Evolutionary conservation across 2,797 vertebrate genomes (phyloP), one percentile per base, ranked within the genome.

Genomic region (Ctenochaetus hawaiiensis): DNA sequence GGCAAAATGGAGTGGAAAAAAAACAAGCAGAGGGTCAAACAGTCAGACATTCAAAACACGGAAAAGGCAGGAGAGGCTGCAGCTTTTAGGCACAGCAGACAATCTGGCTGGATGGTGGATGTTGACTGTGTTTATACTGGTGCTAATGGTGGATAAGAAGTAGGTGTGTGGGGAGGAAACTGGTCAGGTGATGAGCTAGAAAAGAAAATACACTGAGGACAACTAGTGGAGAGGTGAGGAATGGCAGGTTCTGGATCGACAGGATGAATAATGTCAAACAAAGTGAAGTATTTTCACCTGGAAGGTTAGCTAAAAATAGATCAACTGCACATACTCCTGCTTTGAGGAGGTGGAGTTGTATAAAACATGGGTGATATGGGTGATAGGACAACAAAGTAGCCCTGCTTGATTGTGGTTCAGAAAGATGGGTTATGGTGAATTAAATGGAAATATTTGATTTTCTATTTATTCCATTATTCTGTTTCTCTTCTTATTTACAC

Each of bases 401-500:
- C 39, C 39, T 11, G 2, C 11, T 41, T 12, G 10, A 1, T 41
- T 41, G 8, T 11, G 11, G 10, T 34, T 34, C 30, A 34, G 39
- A 41, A 41, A 41, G 39, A 41, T 41, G 8, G 39, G 9, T 41
- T 41, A 2, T 41, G 39, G 9, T 41, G 0, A 41, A 41, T 41
- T 9, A 41, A 41, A 12, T 9, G 39, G 2, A 41, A 41, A 41
- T 11, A 2, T 41, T 11, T 41, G 8, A 9, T 18, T 48, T 62
- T 77, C 1, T 49, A 17, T 30, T 68, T 2, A 26, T 51, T 39
- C 4, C 18, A 7, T 57, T 13, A 8, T 77, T 59, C 26, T 64
- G 7, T 75, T 44, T 72, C 34, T 60, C 3, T 41, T 78, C 47
- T 77, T 72, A 14, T 66, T 56, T 59, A 47, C 51, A 17, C 95